Conservation (phyloP, 2,797 vertebrate species). For the Paguma larvata region DNA sequence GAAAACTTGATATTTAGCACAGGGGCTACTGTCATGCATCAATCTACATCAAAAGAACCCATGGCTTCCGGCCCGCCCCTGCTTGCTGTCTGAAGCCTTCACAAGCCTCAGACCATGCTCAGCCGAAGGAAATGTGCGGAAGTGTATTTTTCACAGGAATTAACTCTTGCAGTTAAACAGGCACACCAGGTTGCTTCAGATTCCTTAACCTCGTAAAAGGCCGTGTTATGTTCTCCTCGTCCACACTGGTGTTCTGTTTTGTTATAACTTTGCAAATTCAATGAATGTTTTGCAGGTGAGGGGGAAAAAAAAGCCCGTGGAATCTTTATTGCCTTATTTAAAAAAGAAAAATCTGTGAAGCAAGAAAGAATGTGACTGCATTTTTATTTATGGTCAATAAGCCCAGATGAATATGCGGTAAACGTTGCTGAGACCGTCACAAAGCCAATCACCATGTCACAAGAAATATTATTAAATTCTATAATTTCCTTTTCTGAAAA, state of each 20-base stretch:
- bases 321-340: constrained; percentile 47
- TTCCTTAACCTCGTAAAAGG: not conserved
- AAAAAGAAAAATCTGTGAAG: not conserved
- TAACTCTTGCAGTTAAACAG: constrained; percentile 64
- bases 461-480: constrained; percentile 81
- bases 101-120: constrained; percentile 10
- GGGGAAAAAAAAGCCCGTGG: not conserved
- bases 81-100: constrained; percentile 36
- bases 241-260: constrained; percentile 46
- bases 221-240: not conserved
- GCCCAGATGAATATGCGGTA: constrained; percentile 65
- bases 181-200: not conserved
- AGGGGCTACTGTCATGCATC: constrained; percentile 68
- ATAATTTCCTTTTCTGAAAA: constrained; percentile 81
- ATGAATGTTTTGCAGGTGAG: constrained; percentile 47
- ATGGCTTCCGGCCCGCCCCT: constrained; percentile 61
- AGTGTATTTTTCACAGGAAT: constrained; percentile 73
- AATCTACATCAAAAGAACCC: constrained; percentile 79
- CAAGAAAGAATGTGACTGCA: constrained; percentile 65
- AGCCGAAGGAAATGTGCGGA: constrained; percentile 71
- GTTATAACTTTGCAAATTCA: constrained; percentile 65
- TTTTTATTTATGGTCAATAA: constrained; percentile 79
- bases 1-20: constrained; percentile 73
- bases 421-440: constrained; percentile 57
- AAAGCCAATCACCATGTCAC: constrained; percentile 78